These are phyloP conservation scores for Hyles vespertilio DNA, from an alignment of 1,140 invertebrate species.

Conservation along the genomic window DNA sequence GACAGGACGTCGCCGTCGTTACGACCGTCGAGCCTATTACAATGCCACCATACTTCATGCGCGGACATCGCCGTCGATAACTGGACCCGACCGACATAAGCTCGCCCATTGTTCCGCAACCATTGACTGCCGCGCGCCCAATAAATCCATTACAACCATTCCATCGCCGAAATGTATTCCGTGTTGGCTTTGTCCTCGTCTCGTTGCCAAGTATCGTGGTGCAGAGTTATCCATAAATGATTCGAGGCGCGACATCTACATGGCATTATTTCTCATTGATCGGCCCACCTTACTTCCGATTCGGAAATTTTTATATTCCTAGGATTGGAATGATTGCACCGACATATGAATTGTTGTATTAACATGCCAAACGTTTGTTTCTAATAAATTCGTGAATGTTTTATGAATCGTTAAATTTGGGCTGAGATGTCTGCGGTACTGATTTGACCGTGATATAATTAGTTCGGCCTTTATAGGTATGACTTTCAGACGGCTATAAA, in stretches of 20 bases:
- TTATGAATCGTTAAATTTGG: constrained; percentile 46
- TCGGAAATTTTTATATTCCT: constrained; percentile 71
- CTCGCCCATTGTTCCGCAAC: constrained; percentile 47
- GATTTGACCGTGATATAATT: constrained; percentile 6
- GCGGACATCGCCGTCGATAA: constrained; percentile 48
- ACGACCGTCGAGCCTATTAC: constrained; percentile 71
- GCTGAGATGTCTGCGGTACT: constrained; percentile 31
- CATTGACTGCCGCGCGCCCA: constrained; percentile 44
- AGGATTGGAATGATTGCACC: constrained; percentile 53
- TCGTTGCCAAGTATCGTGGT: constrained; percentile 32
- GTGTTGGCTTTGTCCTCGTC: constrained; percentile 1
- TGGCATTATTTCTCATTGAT: constrained; percentile 68
- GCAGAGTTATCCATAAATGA: constrained; percentile 58
- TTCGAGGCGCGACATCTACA: constrained; percentile 66
- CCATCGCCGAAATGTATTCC: constrained; percentile 49
- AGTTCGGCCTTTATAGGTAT: too few relatives aligned
- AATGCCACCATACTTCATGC: constrained; percentile 67
- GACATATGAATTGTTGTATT: constrained; percentile 51
- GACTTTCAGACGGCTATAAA: too few relatives aligned
- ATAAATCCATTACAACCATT: constrained; percentile 30
- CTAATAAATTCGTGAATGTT: constrained; percentile 50
- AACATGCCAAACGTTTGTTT: constrained; percentile 45
- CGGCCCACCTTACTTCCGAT: constrained; percentile 71
- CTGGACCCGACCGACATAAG: constrained; percentile 35
- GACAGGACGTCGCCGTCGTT: constrained; percentile 74